These are phyloP conservation scores for Ochropleura leucogaster DNA, from an alignment of 2,888 invertebrate genomes.

Conservation along the genomic window DNA sequence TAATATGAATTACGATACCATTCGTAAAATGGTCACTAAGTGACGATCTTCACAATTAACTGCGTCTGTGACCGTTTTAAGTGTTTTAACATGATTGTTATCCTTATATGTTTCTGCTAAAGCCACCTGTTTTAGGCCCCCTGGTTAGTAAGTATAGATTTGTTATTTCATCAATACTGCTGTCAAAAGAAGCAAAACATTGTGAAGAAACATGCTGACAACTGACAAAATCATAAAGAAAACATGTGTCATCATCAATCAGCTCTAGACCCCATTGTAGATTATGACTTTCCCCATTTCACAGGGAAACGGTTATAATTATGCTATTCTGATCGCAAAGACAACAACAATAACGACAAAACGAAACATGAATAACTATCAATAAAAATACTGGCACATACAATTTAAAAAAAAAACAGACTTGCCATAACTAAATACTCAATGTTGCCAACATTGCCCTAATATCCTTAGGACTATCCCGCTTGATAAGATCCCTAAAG, in stretches of 20 bases:
- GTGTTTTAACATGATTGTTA: too few species aligned
- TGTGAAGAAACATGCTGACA: neutral
- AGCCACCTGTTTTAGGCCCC: too few species aligned
- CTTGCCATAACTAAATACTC: conserved; percentile 69
- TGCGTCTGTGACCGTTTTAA: too few species aligned
- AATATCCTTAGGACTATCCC: conserved; percentile 68
- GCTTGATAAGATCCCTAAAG: conserved; percentile 77
- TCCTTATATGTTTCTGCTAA: too few species aligned
- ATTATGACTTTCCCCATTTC: neutral
- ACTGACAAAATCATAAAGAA: neutral
- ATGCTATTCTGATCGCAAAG: conserved; percentile 14
- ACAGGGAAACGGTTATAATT: neutral
- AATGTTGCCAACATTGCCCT: conserved; percentile 77
- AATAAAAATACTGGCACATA: conserved; percentile 33
- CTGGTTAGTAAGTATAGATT: too few species aligned
- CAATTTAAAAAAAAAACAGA: conserved; percentile 3
- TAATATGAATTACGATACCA: too few species aligned
- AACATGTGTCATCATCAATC: neutral
- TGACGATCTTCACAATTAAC: too few species aligned
- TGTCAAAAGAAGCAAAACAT: neutral
- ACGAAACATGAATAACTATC: conserved; percentile 28
- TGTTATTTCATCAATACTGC: neutral
- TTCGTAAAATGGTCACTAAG: too few species aligned
- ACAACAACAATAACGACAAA: conserved; percentile 8
- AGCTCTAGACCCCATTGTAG: neutral